Conservation (phyloP, 2,888 invertebrate species). For the Tribolium freemani region DNA sequence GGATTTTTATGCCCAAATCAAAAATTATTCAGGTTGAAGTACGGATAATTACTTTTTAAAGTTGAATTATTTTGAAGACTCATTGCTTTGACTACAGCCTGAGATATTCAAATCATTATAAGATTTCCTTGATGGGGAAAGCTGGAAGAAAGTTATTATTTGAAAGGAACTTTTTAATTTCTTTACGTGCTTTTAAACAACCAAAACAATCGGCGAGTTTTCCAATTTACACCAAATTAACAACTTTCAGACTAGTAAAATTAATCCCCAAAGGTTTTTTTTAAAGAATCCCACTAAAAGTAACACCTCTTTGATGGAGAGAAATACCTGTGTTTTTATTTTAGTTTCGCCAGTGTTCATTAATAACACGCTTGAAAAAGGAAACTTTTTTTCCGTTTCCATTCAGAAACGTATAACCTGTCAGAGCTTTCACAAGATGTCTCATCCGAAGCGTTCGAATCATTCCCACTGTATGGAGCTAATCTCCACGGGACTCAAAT, state of each 20-base stretch:
- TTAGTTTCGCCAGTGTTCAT: conserved; percentile 1
- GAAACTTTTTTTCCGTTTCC: conserved; percentile 8
- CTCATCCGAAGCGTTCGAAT: conserved; percentile 22
- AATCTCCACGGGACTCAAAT: conserved; percentile 19
- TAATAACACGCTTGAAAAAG: conserved; percentile 7
- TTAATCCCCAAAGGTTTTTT: background rate
- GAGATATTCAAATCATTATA: background rate
- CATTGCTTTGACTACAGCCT: background rate
- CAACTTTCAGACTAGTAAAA: background rate
- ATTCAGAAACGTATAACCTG: conserved; percentile 33
- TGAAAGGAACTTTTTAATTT: background rate
- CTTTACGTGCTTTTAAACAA: background rate
- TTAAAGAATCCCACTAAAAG: background rate
- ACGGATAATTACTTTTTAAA: background rate
- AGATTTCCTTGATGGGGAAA: background rate
- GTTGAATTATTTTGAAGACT: background rate
- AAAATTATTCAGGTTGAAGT: background rate
- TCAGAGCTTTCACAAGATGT: conserved; percentile 28
- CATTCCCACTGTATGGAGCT: conserved; percentile 15
- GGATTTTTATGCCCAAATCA: background rate
- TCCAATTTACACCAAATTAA: conserved; percentile 5
- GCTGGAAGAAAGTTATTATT: conserved; percentile 5
- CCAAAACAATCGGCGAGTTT: conserved; percentile 5
- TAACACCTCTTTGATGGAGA: conserved; percentile 2
- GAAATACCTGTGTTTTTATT: conserved; percentile 7